Evolutionary conservation across 2,113 vertebrate species (phyloP), one percentile per base, ranked within the genome.

Genomic region (Mungos mungo): DNA sequence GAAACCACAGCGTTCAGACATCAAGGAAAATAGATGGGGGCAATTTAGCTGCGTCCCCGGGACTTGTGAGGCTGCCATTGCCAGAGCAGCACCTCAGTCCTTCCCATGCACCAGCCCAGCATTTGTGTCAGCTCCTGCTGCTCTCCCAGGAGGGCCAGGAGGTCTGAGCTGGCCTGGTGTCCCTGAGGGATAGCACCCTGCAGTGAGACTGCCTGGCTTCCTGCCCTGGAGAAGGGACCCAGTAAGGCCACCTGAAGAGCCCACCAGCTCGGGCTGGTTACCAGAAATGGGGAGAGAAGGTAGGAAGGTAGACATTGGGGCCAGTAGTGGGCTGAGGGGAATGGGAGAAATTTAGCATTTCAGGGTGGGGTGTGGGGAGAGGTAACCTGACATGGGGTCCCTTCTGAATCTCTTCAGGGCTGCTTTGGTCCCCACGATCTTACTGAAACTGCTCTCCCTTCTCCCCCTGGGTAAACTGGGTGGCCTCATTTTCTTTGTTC

Each of bases 21-120:
- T 77, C 87, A 89, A 88, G 31, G 60, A 72, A 95, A 97, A 93
- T 35, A 82, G 47, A 95, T 77, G 69, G 25, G 4, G 23, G 35
- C 18, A 1, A 33, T 65, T 90, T 15, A 6, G 52, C 71, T 41
- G 15, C 2, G 0, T 72, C 66, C 35, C 66, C 0, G 0, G 84
- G 65, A 13, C 31, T 57, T 69, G 29, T 0, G 8, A 83, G 45
- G 35, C 47, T 54, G 57, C 54, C 63, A 21, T 11, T 27, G 69
- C n/a, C 47, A 31, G 19, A 80, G 57, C 10, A n/a, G 21, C 50
- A 69, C 52, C 69, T 90, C 23, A 2, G 21, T 29, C 54, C 52
- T 60, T 52, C 23, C 60, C 19, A 9, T 52, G 38, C 12, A 18
- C 29, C 11, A 13, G 41, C 63, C 19, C 18, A 1, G 19, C 1